phyloP scores from a whole-genome alignment of 2,113 vertebrate species.

The Seriola quinqueradiata region DNA sequence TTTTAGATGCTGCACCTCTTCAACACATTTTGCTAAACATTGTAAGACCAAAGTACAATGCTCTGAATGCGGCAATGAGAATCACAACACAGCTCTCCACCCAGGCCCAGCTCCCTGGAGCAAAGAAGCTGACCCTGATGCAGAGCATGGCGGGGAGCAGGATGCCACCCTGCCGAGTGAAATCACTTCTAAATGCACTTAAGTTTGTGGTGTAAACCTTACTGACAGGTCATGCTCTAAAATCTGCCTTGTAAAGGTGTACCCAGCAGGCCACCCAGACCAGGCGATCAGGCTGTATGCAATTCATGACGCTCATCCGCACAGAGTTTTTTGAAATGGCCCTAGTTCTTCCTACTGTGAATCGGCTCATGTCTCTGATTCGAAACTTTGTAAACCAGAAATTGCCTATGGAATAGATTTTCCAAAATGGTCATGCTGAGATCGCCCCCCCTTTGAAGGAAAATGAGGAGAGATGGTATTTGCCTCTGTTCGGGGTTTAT shows the following conservation, averaged over 20 bases:
- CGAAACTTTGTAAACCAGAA: slow-evolving; percentile 17
- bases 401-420: slow-evolving; percentile 21
- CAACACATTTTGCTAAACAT: slow-evolving; percentile 12
- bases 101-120: not conserved
- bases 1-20: slow-evolving; percentile 43
- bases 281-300: slow-evolving; percentile 5
- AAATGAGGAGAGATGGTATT: slow-evolving; percentile 3
- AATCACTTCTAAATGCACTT: no score
- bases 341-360: slow-evolving; percentile 1
- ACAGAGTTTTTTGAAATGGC: slow-evolving; percentile 31
- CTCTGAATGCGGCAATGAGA: not conserved
- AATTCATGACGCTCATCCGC: slow-evolving; percentile 41
- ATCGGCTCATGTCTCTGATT: slow-evolving; percentile 12
- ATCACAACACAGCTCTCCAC: not conserved
- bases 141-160: not conserved
- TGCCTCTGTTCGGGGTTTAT: slow-evolving; percentile 13
- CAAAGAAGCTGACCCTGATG: not conserved
- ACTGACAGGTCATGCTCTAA: slow-evolving; percentile 49
- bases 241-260: slow-evolving; percentile 54
- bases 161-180: no score
- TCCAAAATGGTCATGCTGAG: slow-evolving; percentile 2
- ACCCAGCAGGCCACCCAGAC: not conserved
- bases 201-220: slow-evolving; percentile 8
- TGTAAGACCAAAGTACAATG: slow-evolving; percentile 1
- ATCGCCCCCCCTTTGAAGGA: slow-evolving; percentile 2